Evolutionary conservation across 2,113 vertebrate species (phyloP), one percentile per base, ranked within the genome.

Genomic region (Probosciger aterrimus): DNA sequence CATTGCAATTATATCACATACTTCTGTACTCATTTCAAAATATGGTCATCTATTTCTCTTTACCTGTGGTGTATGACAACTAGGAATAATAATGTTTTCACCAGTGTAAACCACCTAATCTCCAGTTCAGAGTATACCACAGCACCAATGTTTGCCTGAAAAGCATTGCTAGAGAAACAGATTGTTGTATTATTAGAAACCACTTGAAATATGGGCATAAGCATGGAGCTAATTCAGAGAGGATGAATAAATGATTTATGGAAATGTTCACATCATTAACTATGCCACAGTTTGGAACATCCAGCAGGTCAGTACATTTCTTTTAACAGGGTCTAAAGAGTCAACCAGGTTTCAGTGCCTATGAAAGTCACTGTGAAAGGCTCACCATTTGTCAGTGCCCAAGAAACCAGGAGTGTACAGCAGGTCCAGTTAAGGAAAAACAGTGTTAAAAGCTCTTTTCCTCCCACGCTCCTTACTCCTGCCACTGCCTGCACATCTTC

Each of bases 1-100:
- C 98, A 68, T 92, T 96, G 92, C 77, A 91, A 97, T 97, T 94
- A 86, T 92, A 95, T 65, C 84, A 79, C 95, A 88, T 91, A 87
- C 85, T 95, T 92, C 93, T 85, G 49, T 87, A 94, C 74, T 96
- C 65, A 7, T 53, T 85, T 52, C 91, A 71, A 14, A 91, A 18
- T 28, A 22, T 49, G 81, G 47, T 91, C 82, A 77, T 88, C 82
- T 90, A 68, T 82, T 91, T 80, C 87, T 88, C 44, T 62, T 86
- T 83, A 88, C 79, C 33, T 85, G 77, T 74, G 67, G 79, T 67
- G 65, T 69, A 46, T 75, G 70, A 82, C 88, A 95, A 20, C 70
- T n/a, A 50, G n/a, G 18, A 69, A 80, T 60, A 44, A 74, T 44
- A 39, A 7, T 16, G 12, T 74, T 93, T 82, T 81, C 20, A 30